These are phyloP conservation scores for Ptyas mucosa DNA, from an alignment of 2,113 vertebrate species.

Conservation along the genomic window DNA sequence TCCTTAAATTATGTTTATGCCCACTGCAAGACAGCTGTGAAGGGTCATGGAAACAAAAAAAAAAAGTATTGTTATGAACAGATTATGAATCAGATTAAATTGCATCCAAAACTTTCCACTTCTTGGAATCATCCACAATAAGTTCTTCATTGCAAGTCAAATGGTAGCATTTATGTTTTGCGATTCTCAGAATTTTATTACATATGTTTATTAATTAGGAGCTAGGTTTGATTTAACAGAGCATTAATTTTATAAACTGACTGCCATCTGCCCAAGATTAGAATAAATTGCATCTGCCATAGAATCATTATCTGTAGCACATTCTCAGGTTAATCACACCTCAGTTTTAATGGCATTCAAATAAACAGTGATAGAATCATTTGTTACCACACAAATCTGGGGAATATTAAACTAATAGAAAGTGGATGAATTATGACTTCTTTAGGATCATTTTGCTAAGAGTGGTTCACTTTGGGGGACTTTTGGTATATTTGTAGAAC, in stretches of 20 bases:
- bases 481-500: constrained; percentile 73
- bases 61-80: not conserved
- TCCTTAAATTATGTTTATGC: not conserved
- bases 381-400: constrained; percentile 37
- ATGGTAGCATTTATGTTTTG: not conserved
- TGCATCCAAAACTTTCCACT: not conserved
- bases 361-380: constrained; percentile 24
- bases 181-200: not conserved
- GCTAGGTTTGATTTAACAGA: constrained; percentile 19
- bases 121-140: not conserved
- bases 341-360: constrained; percentile 18
- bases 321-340: constrained; percentile 23
- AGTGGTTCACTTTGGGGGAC: constrained; percentile 60
- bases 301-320: constrained; percentile 17
- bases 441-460: constrained; percentile 64
- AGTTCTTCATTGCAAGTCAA: not conserved
- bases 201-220: not conserved
- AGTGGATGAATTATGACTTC: constrained; percentile 33
- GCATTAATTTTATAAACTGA: not conserved
- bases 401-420: constrained; percentile 37
- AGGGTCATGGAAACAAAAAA: not conserved
- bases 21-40: not conserved
- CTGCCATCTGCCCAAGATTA: not conserved
- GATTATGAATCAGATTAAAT: not conserved
- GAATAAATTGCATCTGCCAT: not conserved